These are phyloP conservation scores for Carcharodon carcharias DNA, from an alignment of 2,797 vertebrate species.

Conservation along the genomic window DNA sequence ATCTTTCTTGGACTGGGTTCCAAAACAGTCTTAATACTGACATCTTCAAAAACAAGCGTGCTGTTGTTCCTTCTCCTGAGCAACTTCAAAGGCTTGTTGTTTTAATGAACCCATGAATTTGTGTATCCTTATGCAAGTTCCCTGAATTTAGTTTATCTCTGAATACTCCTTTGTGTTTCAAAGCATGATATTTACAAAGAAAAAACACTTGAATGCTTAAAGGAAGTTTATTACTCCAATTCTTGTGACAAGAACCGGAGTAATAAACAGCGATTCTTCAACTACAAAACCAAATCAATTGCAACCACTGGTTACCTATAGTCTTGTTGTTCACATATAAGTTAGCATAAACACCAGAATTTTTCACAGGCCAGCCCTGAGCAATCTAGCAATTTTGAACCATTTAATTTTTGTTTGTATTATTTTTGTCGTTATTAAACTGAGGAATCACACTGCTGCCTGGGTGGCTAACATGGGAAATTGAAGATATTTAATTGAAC, in stretches of 20 bases:
- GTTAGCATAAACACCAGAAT: not conserved
- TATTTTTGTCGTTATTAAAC: not conserved
- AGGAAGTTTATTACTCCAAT: not conserved
- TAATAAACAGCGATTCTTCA: not conserved
- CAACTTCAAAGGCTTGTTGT: constrained; percentile 11
- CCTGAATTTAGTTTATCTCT: constrained; percentile 14
- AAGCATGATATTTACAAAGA: not conserved
- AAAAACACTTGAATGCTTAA: not conserved
- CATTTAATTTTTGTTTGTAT: not conserved
- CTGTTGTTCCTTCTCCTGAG: not conserved
- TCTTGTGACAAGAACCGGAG: not conserved
- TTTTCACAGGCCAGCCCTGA: not conserved
- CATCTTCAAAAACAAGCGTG: not conserved
- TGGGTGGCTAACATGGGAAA: not conserved
- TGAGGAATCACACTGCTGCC: not conserved
- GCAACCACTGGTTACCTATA: not conserved
- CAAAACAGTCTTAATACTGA: constrained; percentile 1
- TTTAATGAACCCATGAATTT: constrained; percentile 13
- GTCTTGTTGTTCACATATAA: not conserved
- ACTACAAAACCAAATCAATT: constrained; percentile 27
- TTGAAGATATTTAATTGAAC: not conserved
- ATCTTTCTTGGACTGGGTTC: not conserved
- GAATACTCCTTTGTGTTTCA: constrained; percentile 1
- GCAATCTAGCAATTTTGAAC: not conserved
- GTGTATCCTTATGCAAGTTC: not conserved